phyloP scores from a whole-genome alignment of 2,888 invertebrate genomes.

The Baronia brevicornis region DNA sequence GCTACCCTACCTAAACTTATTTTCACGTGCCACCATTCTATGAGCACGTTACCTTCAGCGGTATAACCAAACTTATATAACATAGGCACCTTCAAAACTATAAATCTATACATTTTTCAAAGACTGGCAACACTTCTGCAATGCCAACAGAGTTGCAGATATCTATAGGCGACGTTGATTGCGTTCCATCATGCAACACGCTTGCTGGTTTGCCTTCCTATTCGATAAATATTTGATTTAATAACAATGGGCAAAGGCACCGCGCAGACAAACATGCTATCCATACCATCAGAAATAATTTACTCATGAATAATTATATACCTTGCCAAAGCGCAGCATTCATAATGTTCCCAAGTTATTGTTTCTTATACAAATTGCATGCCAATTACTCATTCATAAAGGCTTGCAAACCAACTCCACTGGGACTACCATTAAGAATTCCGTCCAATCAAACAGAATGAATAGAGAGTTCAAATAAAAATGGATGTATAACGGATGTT shows the following conservation, averaged over 20 bases:
- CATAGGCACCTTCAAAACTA: too few relatives aligned
- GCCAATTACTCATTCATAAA: conserved; percentile 27
- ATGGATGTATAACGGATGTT: conserved; percentile 18
- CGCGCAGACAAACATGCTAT: neutral
- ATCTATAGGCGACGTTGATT: too few relatives aligned
- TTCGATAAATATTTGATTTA: neutral
- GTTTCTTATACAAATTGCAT: conserved; percentile 27
- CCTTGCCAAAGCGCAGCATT: conserved; percentile 16
- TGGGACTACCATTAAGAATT: conserved; percentile 9
- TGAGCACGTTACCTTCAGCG: too few relatives aligned
- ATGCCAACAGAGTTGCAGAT: too few relatives aligned
- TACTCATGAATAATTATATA: conserved; percentile 22
- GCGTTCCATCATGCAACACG: too few relatives aligned
- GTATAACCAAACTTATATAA: too few relatives aligned
- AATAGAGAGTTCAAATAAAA: conserved; percentile 16
- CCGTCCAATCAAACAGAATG: conserved; percentile 1
- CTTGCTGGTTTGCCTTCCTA: too few relatives aligned
- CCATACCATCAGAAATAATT: conserved; percentile 8
- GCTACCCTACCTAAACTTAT: too few relatives aligned
- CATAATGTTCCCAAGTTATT: conserved; percentile 19
- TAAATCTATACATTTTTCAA: too few relatives aligned
- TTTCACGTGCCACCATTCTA: too few relatives aligned
- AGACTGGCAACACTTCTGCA: too few relatives aligned
- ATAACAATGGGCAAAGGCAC: neutral
- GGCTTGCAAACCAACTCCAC: conserved; percentile 21